These are phyloP conservation scores for Tortrix viridana DNA, from an alignment of 2,888 invertebrate species.

Conservation along the genomic window DNA sequence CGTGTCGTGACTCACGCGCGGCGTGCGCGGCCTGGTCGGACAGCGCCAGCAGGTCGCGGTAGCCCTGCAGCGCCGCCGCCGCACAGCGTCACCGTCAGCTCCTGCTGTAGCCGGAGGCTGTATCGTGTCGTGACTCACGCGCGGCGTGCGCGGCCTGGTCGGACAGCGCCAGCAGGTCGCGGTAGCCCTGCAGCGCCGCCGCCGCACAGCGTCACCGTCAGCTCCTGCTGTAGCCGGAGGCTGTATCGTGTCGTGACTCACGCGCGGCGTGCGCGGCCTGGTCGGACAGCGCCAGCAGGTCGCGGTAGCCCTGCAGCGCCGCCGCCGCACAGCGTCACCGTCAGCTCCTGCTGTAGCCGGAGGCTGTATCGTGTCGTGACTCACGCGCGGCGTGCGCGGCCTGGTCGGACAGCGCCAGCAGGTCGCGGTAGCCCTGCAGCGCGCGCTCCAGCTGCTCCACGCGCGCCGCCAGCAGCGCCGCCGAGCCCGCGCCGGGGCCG, in stretches of 20 bases:
- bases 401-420: slow-evolving; percentile 86
- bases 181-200: slow-evolving; percentile 89
- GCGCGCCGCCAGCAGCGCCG: slow-evolving; percentile 83
- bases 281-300: slow-evolving; percentile 86
- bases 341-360: no score
- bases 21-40: slow-evolving; percentile 82
- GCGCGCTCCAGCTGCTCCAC: slow-evolving; percentile 90
- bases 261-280: slow-evolving; percentile 73
- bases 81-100: no score
- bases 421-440: slow-evolving; percentile 89
- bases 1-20: slow-evolving; percentile 61
- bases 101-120: no score
- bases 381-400: slow-evolving; percentile 70
- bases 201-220: no score
- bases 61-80: slow-evolving; percentile 88
- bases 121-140: slow-evolving; percentile 61
- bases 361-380: slow-evolving; percentile 53
- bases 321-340: no score
- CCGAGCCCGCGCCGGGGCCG: slow-evolving; percentile 61
- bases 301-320: slow-evolving; percentile 89
- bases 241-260: slow-evolving; percentile 57
- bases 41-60: slow-evolving; percentile 88
- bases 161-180: slow-evolving; percentile 86
- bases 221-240: no score
- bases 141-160: slow-evolving; percentile 82